Conservation (phyloP, 1,140 invertebrate genomes). For the Rhyzopertha dominica region DNA sequence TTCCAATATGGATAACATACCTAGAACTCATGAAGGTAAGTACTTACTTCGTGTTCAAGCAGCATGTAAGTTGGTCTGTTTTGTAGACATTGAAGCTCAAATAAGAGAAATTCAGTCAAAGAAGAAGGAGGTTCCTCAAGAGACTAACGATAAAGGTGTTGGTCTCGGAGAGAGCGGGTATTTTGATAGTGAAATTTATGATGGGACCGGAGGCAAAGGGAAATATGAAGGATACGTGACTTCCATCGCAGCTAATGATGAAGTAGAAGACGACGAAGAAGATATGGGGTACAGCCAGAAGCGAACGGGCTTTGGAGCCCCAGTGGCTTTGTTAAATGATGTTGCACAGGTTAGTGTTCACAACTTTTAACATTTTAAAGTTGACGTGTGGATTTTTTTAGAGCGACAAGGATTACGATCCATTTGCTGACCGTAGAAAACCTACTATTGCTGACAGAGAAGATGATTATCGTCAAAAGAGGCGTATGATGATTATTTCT, state of each 20-base stretch:
- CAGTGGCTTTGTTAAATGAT: constrained; percentile 84
- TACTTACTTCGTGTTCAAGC: constrained; percentile 8
- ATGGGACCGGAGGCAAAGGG: constrained; percentile 61
- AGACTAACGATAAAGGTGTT: constrained; percentile 64
- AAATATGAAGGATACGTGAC: constrained; percentile 93
- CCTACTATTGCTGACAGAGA: constrained; percentile 92
- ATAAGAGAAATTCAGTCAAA: constrained; percentile 85
- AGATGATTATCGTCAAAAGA: constrained; percentile 90
- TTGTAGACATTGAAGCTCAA: constrained; percentile 86
- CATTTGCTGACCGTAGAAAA: constrained; percentile 87
- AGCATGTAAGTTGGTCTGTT: constrained; percentile 12
- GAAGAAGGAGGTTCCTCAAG: constrained; percentile 69
- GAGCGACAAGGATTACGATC: constrained; percentile 91
- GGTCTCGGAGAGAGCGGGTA: constrained; percentile 81
- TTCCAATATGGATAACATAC: constrained; percentile 64
- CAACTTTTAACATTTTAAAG: constrained; percentile 4
- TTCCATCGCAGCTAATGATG: constrained; percentile 92
- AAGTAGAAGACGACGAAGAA: constrained; percentile 85
- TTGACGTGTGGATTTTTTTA: constrained; percentile 45
- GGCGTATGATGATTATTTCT: constrained; percentile 87
- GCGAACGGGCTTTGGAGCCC: constrained; percentile 78
- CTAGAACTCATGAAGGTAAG: constrained; percentile 73
- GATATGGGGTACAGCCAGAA: constrained; percentile 66
- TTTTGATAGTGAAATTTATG: constrained; percentile 93
- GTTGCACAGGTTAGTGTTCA: constrained; percentile 68